Base-by-base conservation (phyloP, 2,113 vertebrate genomes). In the Podilymbus podiceps region DNA sequence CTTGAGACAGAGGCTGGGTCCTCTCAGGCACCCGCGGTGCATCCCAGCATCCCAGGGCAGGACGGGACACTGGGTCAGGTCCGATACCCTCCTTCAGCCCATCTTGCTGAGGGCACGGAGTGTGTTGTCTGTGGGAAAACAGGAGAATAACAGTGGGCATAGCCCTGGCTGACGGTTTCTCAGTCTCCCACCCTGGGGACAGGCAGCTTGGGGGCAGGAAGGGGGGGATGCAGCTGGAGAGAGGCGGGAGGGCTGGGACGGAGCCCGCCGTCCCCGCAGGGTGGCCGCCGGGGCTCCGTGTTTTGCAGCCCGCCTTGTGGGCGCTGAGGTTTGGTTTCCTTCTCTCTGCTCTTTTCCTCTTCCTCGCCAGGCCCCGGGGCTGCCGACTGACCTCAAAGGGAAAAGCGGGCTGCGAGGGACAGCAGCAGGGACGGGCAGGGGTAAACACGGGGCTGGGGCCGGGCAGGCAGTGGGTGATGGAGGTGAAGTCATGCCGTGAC, bases 401-500 rank as follows among this genome's bases (percentile, higher is more conserved):
- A 93, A 93, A 82, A 95, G 96, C 68, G 59, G 84, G 88, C 94
- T 83, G 95, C 31, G 47, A 97, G 91, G 97, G 93, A 94, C 96
- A 95, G 95, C 28, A 7, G 78, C 8, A 38, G 88, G 97, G 95
- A 96, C 22, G 49, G 88, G 92, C 96, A 92, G 86, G 90, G 93
- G 95, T 97, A 97, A 98, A 97, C 96, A 97, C 8, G 91, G 93
- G 79, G 30, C 95, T 97, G 94, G 95, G 95, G 79, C 92, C 4
- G 47, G 79, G 46, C 92, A 64, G 91, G 95, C 94, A 6, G 95
- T 94, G 97, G 96, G 97, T 98, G 97, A 97, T 44, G 96, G 96
- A 95, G 95, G 79, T 96, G 94, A 96, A 88, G 73, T 95, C 98
- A 97, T 97, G 97, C 95, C 15, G 93, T 98, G 98, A 98, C 95